A percentile compares a stretch with the other conserved stretches of the same genome.
Conservation (phyloP, 2,113 vertebrate genomes). For the Peromyscus californicus region DNA sequence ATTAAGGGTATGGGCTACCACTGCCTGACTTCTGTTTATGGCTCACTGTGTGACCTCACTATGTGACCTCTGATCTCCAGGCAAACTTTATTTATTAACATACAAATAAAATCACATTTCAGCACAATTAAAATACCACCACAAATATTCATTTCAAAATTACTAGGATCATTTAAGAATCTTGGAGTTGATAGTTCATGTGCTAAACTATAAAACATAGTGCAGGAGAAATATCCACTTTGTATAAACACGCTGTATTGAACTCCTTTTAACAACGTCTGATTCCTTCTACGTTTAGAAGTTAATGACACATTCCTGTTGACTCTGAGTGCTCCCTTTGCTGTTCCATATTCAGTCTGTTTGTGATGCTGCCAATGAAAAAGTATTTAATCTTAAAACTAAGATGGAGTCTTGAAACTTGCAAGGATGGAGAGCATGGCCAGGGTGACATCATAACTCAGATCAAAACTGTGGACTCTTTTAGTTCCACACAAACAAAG, state of each 20-base stretch:
- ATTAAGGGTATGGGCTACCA: too few species aligned
- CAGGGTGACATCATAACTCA: not conserved
- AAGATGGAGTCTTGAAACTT: slow-evolving; percentile 42
- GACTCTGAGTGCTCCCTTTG: not conserved
- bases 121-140: too few species aligned
- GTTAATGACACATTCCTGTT: not conserved
- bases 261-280: not conserved
- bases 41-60: too few species aligned
- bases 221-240: not conserved
- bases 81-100: too few species aligned
- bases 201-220: not conserved
- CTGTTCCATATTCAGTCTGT: not conserved
- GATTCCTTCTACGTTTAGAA: not conserved
- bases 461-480: not conserved
- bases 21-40: too few species aligned
- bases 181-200: not conserved
- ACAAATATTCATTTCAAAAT: not conserved
- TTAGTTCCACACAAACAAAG: slow-evolving; percentile 61
- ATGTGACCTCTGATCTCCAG: too few species aligned
- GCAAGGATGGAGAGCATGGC: slow-evolving; percentile 24
- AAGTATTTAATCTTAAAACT: not conserved
- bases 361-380: slow-evolving; percentile 29
- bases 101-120: too few species aligned
- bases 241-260: not conserved
- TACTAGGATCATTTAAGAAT: not conserved